Percentiles rank a stretch among this genome's conserved stretches.
These are phyloP conservation scores for Clinocottus analis DNA, from an alignment of 2,113 vertebrate genomes.

Conservation along the genomic window DNA sequence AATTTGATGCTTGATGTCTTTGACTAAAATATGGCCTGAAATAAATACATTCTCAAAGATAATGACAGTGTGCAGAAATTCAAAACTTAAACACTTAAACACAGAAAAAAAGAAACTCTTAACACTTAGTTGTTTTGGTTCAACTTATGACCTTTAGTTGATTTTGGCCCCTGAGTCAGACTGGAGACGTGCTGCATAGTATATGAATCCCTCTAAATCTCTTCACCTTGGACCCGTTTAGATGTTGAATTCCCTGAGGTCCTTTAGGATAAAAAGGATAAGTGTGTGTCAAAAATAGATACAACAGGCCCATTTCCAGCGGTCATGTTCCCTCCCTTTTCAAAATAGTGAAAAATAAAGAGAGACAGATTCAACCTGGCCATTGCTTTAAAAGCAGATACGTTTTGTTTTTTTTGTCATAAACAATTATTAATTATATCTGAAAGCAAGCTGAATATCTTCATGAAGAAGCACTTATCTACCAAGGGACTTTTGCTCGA, in stretches of 20 bases:
- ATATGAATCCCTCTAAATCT: constrained; percentile 26
- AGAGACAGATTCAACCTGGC: not conserved
- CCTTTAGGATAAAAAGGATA: constrained; percentile 43
- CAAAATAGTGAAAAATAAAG: not conserved
- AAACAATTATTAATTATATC: not conserved
- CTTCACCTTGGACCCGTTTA: constrained; percentile 36
- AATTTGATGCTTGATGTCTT: not conserved
- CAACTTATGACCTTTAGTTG: not conserved
- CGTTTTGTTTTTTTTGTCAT: not conserved
- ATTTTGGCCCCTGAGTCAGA: not conserved
- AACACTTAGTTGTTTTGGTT: not conserved
- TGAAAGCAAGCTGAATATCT: not conserved
- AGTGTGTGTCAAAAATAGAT: constrained; percentile 40
- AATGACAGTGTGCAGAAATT: not conserved
- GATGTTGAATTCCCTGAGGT: constrained; percentile 39
- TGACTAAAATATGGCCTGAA: not conserved
- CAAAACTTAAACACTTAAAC: not conserved
- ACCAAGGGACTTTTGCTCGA: not conserved
- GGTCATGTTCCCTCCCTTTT: not conserved
- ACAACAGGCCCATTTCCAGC: constrained; percentile 5
- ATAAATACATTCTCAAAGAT: not conserved
- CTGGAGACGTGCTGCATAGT: not conserved
- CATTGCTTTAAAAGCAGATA: not conserved
- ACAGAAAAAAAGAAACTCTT: not conserved
- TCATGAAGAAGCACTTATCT: not conserved